Evolutionary conservation across 2,888 invertebrate species (phyloP), one percentile per base, ranked within the genome.

Genomic region (Lasioglossum marginatum): DNA sequence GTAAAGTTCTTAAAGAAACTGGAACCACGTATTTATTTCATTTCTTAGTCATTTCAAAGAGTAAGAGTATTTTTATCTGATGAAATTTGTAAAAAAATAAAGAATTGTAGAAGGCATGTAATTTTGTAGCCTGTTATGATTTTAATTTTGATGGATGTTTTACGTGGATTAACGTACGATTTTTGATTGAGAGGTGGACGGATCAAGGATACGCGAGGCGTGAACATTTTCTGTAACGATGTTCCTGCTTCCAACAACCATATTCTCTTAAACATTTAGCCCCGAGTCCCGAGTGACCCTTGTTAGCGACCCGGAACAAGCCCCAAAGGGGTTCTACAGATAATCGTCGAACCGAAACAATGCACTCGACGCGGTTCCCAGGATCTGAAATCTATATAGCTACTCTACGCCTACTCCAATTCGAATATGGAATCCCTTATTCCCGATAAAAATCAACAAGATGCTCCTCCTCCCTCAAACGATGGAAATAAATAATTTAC

Each of bases 281-380:
- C 14, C 6, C 70, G 40, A 40, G 40, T 70, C 70, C n/a, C 70
- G 14, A 40, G 70, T 40, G 70, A 12, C n/a, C 37, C 40, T 40
- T 40, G 70, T n/a, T 37, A 14, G 70, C n/a, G 70, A 40, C 70
- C 70, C n/a, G 40, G 37, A 70, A 40, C 70, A 37, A 12, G 23
- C n/a, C 70, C 70, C 70, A 70, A n/a, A 70, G n/a, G 70, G 37
- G 4, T 43, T 43, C 70, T 40, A 70, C 70, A 40, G 40, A 70
- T 40, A 70, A 70, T n/a, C 70, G 70, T n/a, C n/a, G 37, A 37
- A 70, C 40, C 70, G 40, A 70, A 70, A 40, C 70, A 40, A 70
- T 40, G 70, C n/a, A 40, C 40, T 5, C n/a, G 5, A n/a, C 70
- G n/a, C 0, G 40, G 14, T 40, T 70, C 14, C 37, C 37, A 37